Evolutionary conservation across 2,113 vertebrate genomes (phyloP).

Genomic region (Ia io): DNA sequence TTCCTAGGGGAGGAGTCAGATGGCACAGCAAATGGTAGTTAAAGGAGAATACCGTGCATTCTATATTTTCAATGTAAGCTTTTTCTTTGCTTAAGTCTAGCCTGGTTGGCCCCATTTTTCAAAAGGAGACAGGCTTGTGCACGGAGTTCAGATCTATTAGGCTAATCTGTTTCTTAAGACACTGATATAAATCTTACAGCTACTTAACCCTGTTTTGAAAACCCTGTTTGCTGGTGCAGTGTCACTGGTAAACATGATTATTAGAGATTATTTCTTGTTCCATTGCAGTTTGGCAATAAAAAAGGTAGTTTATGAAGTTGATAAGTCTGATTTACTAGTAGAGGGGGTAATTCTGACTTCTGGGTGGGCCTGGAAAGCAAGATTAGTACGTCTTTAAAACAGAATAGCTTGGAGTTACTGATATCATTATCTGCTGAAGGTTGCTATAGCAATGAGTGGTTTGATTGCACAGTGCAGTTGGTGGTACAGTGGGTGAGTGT

Average conservation of each 20-base stretch:
- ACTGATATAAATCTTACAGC: background rate
- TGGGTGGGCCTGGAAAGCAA: constrained; percentile 53
- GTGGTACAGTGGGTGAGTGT: constrained; percentile 31
- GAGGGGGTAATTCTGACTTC: constrained; percentile 36
- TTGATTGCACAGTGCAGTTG: constrained; percentile 52
- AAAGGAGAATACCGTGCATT: background rate
- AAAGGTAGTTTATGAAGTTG: constrained; percentile 27
- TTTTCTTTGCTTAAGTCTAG: background rate
- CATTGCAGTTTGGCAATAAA: background rate
- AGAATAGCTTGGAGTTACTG: constrained; percentile 47
- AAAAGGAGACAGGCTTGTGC: background rate
- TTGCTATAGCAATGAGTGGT: constrained; percentile 67
- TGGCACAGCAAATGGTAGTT: background rate
- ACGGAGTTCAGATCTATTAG: background rate
- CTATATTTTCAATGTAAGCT: background rate
- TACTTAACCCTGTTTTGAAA: background rate
- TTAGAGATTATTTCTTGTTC: constrained; percentile 41
- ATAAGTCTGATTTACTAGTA: constrained; percentile 15
- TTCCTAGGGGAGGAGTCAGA: background rate
- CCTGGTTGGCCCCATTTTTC: background rate
- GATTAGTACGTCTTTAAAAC: constrained; percentile 50
- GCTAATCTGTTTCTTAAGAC: constrained; percentile 16
- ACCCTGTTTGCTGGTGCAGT: background rate
- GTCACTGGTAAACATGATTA: background rate
- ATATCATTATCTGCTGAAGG: background rate